A percentile compares a stretch with the other conserved stretches of the same genome.
Evolutionary conservation across 1,140 invertebrate genomes (phyloP).

Genomic region (Cyphomyrmex costatus): DNA sequence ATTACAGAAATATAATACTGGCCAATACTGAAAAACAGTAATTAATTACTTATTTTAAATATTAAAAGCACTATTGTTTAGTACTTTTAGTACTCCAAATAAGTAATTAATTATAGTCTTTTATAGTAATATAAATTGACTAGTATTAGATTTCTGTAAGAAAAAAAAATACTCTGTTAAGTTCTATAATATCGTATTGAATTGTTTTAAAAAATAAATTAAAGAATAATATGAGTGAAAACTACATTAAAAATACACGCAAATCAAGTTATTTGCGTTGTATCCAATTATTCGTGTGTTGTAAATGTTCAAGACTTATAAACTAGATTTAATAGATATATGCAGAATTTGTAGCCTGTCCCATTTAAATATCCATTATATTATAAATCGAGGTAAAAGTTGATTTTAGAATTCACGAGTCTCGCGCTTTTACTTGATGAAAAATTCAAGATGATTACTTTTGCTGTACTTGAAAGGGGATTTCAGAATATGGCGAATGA

Average conservation of each 20-base stretch:
- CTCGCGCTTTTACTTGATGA: slow-evolving; percentile 40
- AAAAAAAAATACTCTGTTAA: background rate
- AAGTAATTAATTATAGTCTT: too few relatives aligned
- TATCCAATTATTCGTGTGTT: too few relatives aligned
- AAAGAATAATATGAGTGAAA: background rate
- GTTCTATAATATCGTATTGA: background rate
- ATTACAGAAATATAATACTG: too few relatives aligned
- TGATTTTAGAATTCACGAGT: slow-evolving; percentile 32
- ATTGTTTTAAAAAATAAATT: background rate
- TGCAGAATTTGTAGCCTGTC: background rate
- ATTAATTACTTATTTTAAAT: too few relatives aligned
- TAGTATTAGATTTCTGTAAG: too few relatives aligned
- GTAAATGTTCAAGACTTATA: background rate
- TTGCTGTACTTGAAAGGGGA: slow-evolving; percentile 55
- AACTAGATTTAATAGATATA: slow-evolving; percentile 24
- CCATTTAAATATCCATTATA: slow-evolving; percentile 1
- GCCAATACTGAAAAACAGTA: too few relatives aligned
- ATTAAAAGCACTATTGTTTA: too few relatives aligned
- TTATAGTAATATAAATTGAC: too few relatives aligned
- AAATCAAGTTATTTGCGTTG: background rate
- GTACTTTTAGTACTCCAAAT: too few relatives aligned
- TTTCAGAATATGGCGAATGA: slow-evolving; percentile 43
- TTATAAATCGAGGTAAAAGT: background rate
- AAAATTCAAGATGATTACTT: slow-evolving; percentile 61
- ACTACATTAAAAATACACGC: background rate